A percentile compares a stretch with the other conserved stretches of the same genome.
phyloP scores from a whole-genome alignment of 2,797 vertebrate genomes.

The Protonibea diacanthus region DNA sequence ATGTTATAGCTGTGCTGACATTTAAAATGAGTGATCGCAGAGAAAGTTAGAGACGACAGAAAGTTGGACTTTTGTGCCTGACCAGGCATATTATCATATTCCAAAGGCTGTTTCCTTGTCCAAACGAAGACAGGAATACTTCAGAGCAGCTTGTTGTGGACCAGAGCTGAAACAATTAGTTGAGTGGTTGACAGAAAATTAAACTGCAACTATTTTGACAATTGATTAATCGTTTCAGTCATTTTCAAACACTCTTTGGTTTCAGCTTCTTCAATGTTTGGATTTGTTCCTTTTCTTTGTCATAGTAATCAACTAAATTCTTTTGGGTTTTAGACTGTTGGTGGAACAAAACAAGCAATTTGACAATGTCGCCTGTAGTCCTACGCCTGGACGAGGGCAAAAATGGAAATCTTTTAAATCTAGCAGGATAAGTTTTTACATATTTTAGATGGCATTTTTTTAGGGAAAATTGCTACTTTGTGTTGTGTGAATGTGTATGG shows the following conservation, averaged over 20 bases:
- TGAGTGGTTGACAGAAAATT: background rate
- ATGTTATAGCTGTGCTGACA: slow-evolving; percentile 16
- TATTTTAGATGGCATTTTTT: background rate
- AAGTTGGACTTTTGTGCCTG: background rate
- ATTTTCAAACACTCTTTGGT: background rate
- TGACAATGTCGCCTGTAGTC: background rate
- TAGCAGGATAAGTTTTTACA: no score
- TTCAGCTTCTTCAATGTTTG: background rate
- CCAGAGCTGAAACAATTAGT: background rate
- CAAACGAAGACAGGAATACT: background rate
- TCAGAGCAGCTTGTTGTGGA: background rate
- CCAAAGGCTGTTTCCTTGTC: background rate
- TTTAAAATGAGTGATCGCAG: slow-evolving; percentile 14
- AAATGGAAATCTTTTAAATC: background rate
- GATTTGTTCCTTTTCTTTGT: background rate
- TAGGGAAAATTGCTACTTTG: slow-evolving; percentile 5
- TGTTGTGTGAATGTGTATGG: no score
- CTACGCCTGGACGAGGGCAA: background rate
- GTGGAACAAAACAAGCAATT: background rate
- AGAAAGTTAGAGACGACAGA: slow-evolving; percentile 6
- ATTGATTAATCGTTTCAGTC: background rate
- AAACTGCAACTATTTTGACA: background rate
- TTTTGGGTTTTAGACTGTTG: background rate
- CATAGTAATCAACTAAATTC: background rate
- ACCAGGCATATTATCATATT: background rate